phyloP scores from a whole-genome alignment of 2,113 vertebrate genomes.

The Propithecus coquereli region DNA sequence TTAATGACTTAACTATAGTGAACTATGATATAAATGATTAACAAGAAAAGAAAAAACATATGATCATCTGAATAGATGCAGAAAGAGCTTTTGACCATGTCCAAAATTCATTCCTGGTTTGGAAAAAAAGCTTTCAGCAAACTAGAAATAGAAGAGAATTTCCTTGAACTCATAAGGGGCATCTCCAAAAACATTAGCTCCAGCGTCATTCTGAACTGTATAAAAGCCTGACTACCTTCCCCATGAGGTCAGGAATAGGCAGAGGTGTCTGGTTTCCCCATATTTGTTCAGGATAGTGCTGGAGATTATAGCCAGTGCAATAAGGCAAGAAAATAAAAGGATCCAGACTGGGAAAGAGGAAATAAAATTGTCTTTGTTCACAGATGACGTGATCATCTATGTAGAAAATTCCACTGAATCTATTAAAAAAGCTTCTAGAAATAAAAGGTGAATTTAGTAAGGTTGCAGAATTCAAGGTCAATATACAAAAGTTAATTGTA shows the following conservation, averaged over 20 bases:
- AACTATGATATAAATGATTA: background rate
- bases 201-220: background rate
- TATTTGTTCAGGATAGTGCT: background rate
- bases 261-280: accelerated
- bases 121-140: background rate
- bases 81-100: background rate
- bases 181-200: background rate
- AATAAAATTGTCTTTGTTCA: background rate
- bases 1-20: background rate
- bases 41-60: background rate
- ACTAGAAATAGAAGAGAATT: background rate
- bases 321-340: background rate
- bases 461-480: background rate
- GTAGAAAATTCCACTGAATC: background rate
- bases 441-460: background rate
- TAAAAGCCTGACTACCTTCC: background rate
- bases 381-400: background rate
- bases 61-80: background rate
- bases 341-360: background rate
- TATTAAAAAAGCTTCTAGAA: background rate
- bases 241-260: background rate
- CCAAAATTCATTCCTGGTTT: background rate
- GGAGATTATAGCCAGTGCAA: background rate
- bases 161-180: background rate
- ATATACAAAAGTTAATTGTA: background rate